Percentiles rank a stretch among this genome's conserved stretches.
Evolutionary conservation across 2,797 vertebrate genomes (phyloP).

Genomic region (Typhlichthys subterraneus): DNA sequence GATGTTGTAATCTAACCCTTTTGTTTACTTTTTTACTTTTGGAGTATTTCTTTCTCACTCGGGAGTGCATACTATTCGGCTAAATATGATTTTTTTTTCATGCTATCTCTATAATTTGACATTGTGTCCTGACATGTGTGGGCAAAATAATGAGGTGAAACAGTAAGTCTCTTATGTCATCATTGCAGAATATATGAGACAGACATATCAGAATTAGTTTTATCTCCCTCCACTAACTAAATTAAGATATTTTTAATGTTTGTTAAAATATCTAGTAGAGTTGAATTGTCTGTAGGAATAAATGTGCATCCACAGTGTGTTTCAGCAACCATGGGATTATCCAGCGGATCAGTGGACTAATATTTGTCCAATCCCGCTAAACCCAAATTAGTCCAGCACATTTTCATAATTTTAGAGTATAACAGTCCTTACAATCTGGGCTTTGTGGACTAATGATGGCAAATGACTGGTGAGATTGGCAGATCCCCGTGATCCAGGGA

Average conservation of each 20-base stretch:
- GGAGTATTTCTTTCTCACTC: background rate
- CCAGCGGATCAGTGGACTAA: constrained; percentile 72
- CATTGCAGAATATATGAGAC: constrained; percentile 8
- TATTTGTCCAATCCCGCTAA: constrained; percentile 75
- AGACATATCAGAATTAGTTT: constrained; percentile 11
- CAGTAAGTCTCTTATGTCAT: constrained; percentile 8
- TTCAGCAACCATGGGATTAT: constrained; percentile 59
- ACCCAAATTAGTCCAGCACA: constrained; percentile 77
- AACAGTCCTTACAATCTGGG: constrained; percentile 61
- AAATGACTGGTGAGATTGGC: constrained; percentile 68
- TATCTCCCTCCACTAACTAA: constrained; percentile 7
- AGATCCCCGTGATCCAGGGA: constrained; percentile 72
- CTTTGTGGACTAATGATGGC: constrained; percentile 51
- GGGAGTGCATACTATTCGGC: no score
- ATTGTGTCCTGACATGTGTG: constrained; percentile 15
- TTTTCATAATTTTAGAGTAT: constrained; percentile 71
- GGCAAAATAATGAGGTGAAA: constrained; percentile 15
- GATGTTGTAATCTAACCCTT: background rate
- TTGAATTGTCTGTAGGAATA: constrained; percentile 36
- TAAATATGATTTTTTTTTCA: background rate
- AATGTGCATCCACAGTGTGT: constrained; percentile 37
- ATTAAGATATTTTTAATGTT: constrained; percentile 13
- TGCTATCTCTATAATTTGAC: constrained; percentile 23
- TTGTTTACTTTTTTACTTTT: background rate
- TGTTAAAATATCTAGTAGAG: constrained; percentile 26